Conservation (phyloP, 2,113 vertebrate species). For the Platysteira castanea region DNA sequence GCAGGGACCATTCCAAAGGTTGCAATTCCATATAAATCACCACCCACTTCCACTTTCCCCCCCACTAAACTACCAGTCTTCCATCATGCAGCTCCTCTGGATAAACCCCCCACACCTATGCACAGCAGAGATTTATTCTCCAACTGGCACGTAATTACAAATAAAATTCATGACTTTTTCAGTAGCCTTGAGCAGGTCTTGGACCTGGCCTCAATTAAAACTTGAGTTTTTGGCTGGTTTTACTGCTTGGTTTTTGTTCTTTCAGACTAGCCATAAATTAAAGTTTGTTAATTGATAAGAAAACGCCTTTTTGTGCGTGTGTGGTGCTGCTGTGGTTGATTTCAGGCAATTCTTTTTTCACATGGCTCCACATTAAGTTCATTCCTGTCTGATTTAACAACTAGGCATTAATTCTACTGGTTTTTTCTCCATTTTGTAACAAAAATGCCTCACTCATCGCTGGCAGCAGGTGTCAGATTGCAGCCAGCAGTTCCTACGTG, state of each 20-base stretch:
- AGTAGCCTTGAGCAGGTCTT: neutral
- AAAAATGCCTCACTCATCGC: neutral
- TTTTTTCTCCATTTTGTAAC: neutral
- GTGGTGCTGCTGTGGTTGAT: neutral
- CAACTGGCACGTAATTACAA: neutral
- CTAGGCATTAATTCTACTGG: neutral
- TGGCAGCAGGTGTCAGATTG: neutral
- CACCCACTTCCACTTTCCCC: too few relatives aligned
- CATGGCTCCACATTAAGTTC: too few relatives aligned
- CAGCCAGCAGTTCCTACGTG: neutral
- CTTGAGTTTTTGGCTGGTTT: neutral
- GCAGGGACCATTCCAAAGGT: neutral
- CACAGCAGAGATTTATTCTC: neutral
- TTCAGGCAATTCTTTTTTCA: neutral
- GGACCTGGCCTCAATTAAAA: neutral
- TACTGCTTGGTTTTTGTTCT: neutral
- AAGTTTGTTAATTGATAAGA: neutral
- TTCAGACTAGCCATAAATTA: neutral
- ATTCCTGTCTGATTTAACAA: neutral
- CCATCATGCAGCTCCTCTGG: neutral
- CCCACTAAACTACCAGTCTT: accelerated
- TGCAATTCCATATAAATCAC: neutral
- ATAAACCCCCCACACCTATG: neutral
- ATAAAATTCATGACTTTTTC: neutral
- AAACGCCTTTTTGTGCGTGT: neutral